These are phyloP conservation scores for Darevskia mixta DNA, from an alignment of 2,797 vertebrate species.

Conservation along the genomic window DNA sequence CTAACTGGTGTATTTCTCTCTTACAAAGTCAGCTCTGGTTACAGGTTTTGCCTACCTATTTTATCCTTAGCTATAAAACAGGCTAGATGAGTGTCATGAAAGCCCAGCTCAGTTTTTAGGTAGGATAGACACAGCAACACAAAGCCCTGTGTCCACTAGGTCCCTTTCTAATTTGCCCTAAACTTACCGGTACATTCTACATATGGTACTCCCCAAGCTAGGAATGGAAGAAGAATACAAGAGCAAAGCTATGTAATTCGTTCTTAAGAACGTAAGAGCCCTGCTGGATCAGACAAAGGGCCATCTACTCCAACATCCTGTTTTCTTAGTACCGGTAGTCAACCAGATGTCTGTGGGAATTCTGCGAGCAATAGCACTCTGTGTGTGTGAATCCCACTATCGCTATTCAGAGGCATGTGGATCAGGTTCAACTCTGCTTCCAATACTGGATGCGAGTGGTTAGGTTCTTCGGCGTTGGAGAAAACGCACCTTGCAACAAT, in stretches of 20 bases:
- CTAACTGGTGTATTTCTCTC: neutral
- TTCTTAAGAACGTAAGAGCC: neutral
- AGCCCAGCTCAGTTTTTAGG: neutral
- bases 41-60: neutral
- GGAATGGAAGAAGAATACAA: neutral
- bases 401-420: too few relatives aligned
- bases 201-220: neutral
- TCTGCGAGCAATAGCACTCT: neutral
- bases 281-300: neutral
- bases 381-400: too few relatives aligned
- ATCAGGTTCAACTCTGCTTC: too few relatives aligned
- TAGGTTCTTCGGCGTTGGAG: too few relatives aligned
- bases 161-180: neutral
- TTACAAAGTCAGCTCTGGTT: slow-evolving; percentile 6
- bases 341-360: neutral
- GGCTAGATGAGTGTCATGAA: neutral
- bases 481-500: too few relatives aligned
- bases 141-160: neutral
- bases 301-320: neutral
- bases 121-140: neutral
- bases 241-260: neutral
- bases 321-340: neutral
- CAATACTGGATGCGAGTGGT: too few relatives aligned
- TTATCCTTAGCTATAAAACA: neutral
- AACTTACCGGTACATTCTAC: neutral